Conservation (phyloP, 2,113 vertebrate species). For the Anarrhichthys ocellatus region DNA sequence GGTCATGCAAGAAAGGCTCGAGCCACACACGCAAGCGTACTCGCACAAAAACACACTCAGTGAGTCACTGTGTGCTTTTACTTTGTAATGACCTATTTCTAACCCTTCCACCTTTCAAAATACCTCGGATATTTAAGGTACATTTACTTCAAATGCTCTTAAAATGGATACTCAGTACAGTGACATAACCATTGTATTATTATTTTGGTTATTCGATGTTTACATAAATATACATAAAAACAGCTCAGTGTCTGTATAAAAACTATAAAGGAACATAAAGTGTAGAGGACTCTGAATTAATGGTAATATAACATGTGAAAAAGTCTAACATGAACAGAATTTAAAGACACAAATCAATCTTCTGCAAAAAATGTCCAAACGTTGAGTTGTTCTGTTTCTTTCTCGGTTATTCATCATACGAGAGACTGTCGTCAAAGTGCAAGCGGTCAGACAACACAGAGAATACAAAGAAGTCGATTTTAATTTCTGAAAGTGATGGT, state of each 20-base stretch:
- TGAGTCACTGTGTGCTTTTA: slow-evolving; percentile 30
- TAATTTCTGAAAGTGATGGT: slow-evolving; percentile 65
- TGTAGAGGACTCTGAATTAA: background rate
- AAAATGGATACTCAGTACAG: background rate
- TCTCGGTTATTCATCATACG: slow-evolving; percentile 52
- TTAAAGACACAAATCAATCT: slow-evolving; percentile 1
- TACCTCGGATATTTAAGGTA: background rate
- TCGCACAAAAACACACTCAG: slow-evolving; percentile 19
- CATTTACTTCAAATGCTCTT: background rate
- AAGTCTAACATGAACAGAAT: background rate
- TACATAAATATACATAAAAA: background rate
- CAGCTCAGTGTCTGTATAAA: background rate
- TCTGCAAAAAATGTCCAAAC: slow-evolving; percentile 17
- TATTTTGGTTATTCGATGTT: background rate
- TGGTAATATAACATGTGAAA: background rate
- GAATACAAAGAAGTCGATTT: slow-evolving; percentile 68
- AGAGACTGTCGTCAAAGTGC: slow-evolving; percentile 27
- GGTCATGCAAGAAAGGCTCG: slow-evolving; percentile 53
- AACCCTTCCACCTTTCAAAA: background rate
- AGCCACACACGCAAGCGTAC: slow-evolving; percentile 15
- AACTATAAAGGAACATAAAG: background rate
- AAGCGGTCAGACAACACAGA: slow-evolving; percentile 51
- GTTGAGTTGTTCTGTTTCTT: slow-evolving; percentile 13
- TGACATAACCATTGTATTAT: background rate
- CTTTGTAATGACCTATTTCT: slow-evolving; percentile 1